Evolutionary conservation across 35 echinoderm and acorn worm species (phyloP).

Genomic region (Strongylocentrotus purpuratus): DNA sequence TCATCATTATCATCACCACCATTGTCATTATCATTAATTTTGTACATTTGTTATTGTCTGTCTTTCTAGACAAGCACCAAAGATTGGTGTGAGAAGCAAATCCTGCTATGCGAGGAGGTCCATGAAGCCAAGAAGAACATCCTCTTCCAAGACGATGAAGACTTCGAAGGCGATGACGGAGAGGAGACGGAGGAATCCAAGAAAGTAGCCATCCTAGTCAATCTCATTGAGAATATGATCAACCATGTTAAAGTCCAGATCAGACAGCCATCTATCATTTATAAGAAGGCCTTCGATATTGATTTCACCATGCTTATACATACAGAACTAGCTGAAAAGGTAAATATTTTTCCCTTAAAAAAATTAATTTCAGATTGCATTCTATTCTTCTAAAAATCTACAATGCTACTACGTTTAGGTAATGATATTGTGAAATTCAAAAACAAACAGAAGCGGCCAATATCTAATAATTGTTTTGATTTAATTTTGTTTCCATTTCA

Average conservation of each 20-base stretch:
- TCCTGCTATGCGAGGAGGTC: slow-evolving; percentile 13
- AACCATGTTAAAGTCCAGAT: slow-evolving; percentile 43
- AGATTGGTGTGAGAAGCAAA: slow-evolving; percentile 37
- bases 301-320: slow-evolving; percentile 16
- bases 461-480: too few relatives aligned
- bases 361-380: not conserved
- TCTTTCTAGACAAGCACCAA: not conserved
- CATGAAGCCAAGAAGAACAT: not conserved
- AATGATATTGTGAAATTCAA: too few relatives aligned
- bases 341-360: not conserved
- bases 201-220: slow-evolving; percentile 24
- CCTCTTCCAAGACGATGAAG: slow-evolving; percentile 3
- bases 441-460: too few relatives aligned
- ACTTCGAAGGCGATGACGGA: not conserved
- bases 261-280: not conserved
- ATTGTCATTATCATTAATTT: not conserved
- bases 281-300: slow-evolving; percentile 10
- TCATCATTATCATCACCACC: not conserved
- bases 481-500: too few relatives aligned
- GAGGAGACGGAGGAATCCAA: slow-evolving; percentile 35
- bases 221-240: slow-evolving; percentile 48
- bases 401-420: too few relatives aligned
- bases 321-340: slow-evolving; percentile 30
- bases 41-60: not conserved
- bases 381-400: too few relatives aligned